Conservation (phyloP, 2,888 invertebrate species). For the Nycteola revayana region DNA sequence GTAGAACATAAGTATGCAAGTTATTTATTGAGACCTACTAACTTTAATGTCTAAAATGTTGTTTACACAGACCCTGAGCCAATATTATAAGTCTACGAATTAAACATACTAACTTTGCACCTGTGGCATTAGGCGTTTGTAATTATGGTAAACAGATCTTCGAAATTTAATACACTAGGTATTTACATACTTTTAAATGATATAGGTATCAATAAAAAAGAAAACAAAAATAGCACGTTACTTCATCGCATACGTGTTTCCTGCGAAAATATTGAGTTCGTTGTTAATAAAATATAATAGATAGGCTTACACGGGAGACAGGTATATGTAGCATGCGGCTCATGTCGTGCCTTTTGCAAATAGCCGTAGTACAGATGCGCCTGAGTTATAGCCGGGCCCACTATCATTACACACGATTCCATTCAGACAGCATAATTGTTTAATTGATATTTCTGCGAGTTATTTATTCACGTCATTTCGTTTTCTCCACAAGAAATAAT, state of each 20-base stretch:
- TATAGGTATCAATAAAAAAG: slow-evolving; percentile 4
- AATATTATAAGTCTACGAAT: slow-evolving; percentile 11
- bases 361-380: slow-evolving; percentile 80
- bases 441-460: slow-evolving; percentile 83
- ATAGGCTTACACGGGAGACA: slow-evolving; percentile 20
- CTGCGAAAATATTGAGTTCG: slow-evolving; percentile 7
- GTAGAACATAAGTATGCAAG: slow-evolving; percentile 32
- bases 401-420: slow-evolving; percentile 83
- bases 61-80: slow-evolving; percentile 4
- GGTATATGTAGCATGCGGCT: slow-evolving; percentile 30
- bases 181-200: too few relatives aligned
- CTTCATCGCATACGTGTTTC: too few relatives aligned
- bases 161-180: too few relatives aligned
- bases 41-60: slow-evolving; percentile 14
- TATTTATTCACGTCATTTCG: slow-evolving; percentile 81
- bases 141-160: too few relatives aligned
- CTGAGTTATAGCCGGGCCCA: slow-evolving; percentile 79
- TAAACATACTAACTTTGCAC: slow-evolving; percentile 21
- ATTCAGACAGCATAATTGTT: slow-evolving; percentile 83
- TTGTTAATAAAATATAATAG: slow-evolving; percentile 13
- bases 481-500: slow-evolving; percentile 68
- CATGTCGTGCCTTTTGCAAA: slow-evolving; percentile 78
- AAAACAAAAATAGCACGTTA: too few relatives aligned
- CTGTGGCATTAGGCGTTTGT: slow-evolving; percentile 26
- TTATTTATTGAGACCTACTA: slow-evolving; percentile 29